A percentile compares a stretch with the other conserved stretches of the same genome.
Evolutionary conservation across 2,888 invertebrate species (phyloP).

Genomic region (Philaethria dido): DNA sequence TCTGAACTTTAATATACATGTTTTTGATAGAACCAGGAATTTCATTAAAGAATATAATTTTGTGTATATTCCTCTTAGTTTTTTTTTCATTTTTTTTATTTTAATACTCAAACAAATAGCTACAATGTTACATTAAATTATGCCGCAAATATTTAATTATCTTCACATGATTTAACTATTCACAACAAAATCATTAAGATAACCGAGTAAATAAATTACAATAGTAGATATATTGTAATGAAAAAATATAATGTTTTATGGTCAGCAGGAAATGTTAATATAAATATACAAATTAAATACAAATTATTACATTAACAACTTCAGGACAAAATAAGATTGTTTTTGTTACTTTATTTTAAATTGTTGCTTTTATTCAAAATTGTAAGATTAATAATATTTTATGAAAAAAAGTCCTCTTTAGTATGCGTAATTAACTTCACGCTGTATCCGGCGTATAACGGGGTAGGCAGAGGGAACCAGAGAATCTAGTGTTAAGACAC

Average conservation of each 20-base stretch:
- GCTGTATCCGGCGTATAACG: no score
- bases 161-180: conserved; percentile 35
- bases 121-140: conserved; percentile 35
- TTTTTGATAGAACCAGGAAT: no score
- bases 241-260: conserved; percentile 30
- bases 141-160: conserved; percentile 30
- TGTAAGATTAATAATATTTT: not conserved
- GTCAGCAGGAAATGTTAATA: conserved; percentile 3
- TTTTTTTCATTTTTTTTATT: not conserved
- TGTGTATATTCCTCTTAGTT: not conserved
- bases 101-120: not conserved
- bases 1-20: no score
- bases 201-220: conserved; percentile 34
- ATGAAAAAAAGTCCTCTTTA: no score
- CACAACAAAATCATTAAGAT: conserved; percentile 35
- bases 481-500: no score
- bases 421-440: no score
- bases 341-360: not conserved
- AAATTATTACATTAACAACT: conserved; percentile 11
- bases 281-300: conserved; percentile 19
- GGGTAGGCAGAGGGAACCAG: no score
- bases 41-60: no score
- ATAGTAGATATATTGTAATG: conserved; percentile 12
- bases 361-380: not conserved
- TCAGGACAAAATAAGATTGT: not conserved